phyloP scores from a whole-genome alignment of 2,113 vertebrate genomes.

The Plestiodon gilberti region DNA sequence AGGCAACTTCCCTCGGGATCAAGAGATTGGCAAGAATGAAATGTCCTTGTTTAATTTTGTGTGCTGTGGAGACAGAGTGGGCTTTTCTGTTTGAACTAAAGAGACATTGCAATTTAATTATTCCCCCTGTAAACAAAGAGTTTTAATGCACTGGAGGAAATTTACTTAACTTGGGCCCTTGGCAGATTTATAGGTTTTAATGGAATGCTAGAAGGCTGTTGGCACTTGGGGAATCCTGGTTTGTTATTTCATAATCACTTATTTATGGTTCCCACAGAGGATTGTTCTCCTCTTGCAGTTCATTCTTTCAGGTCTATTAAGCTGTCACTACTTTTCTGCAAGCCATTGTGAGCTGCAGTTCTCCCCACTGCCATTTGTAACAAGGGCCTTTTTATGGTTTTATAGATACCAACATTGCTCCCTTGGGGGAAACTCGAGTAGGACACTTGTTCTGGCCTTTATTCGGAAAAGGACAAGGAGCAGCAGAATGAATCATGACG shows the following conservation, averaged over 20 bases:
- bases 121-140: slow-evolving; percentile 48
- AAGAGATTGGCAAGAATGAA: slow-evolving; percentile 15
- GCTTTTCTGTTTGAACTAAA: slow-evolving; percentile 37
- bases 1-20: background rate
- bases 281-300: slow-evolving; percentile 38
- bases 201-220: slow-evolving; percentile 56
- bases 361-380: slow-evolving; percentile 1
- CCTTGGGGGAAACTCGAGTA: background rate
- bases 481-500: background rate
- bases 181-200: slow-evolving; percentile 66
- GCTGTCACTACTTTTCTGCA: slow-evolving; percentile 23
- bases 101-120: slow-evolving; percentile 42
- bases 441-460: slow-evolving; percentile 19
- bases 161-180: slow-evolving; percentile 51
- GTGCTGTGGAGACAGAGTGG: slow-evolving; percentile 6
- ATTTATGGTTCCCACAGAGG: slow-evolving; percentile 62
- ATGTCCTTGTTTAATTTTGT: slow-evolving; percentile 4
- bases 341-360: slow-evolving; percentile 27
- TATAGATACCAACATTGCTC: slow-evolving; percentile 9
- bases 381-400: background rate
- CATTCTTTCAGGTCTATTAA: slow-evolving; percentile 65
- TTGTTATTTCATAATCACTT: slow-evolving; percentile 63
- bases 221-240: slow-evolving; percentile 57
- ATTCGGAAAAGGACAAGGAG: background rate
- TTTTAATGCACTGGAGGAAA: slow-evolving; percentile 51